Evolutionary conservation across 2,113 vertebrate species (phyloP), one percentile per base, ranked within the genome.

Genomic region (Salminus brasiliensis): DNA sequence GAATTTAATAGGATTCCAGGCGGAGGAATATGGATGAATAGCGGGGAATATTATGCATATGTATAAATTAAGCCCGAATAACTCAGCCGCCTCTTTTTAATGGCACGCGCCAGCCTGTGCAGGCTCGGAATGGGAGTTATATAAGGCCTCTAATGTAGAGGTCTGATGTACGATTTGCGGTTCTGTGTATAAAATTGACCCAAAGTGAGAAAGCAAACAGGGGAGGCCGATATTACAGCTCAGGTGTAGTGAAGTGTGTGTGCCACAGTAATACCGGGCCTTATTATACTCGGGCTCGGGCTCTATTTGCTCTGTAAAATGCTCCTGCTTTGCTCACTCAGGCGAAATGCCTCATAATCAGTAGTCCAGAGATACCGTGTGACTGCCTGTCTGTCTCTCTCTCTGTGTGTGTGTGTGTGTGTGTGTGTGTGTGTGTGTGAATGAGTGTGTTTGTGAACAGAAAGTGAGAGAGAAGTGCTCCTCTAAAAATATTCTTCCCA

Each of bases 1-100:
- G 81, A 81, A 25, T 59, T 85, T 91, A 92, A 93, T 91, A 91
- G 89, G 91, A 93, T 93, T 91, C 85, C 78, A n/a, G 34, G 74
- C 79, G 59, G 79, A 15, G 80, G 82, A 88, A 89, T 90, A 88
- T 89, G 90, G 88, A 83, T 71, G 90, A 88, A 83, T 71, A 89
- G 85, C 72, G 66, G 71, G n/a, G 76, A 74, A 81, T 81, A 71
- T 30, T 76, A 74, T 91, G 87, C 87, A 91, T 89, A 90, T 91
- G 88, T 90, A 88, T 91, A 90, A 92, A 90, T 89, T 81, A 90
- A 90, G 87, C 85, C 86, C 13, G 41, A 72, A 62, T 52, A 59
- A 79, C 47, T 47, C 32, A 16, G 47, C 25, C 49, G 0, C n/a
- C 68, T 68, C 52, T 10, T 29, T 68, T 78, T 84, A 84, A 81